phyloP scores from a whole-genome alignment of 2,113 vertebrate genomes.

The Parotia lawesii region DNA sequence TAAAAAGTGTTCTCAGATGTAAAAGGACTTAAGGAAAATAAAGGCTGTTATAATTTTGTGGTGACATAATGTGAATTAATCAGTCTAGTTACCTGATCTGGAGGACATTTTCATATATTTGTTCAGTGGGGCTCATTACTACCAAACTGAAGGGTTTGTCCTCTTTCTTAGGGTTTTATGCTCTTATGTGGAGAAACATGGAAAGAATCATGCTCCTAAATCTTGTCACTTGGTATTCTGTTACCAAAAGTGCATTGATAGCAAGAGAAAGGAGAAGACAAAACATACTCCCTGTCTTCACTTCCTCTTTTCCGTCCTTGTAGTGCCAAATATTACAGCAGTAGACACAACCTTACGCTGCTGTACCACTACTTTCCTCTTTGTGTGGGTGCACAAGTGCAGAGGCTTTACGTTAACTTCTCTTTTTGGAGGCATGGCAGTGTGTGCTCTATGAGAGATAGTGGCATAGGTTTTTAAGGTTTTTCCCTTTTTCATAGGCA shows the following conservation, averaged over 20 bases:
- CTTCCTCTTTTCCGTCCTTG: not conserved
- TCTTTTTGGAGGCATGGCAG: not conserved
- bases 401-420: not conserved
- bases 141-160: not conserved
- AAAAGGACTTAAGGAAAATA: not conserved
- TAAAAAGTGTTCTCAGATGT: not conserved
- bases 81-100: not conserved
- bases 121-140: not conserved
- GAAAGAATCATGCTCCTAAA: not conserved
- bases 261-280: not conserved
- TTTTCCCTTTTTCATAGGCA: not conserved
- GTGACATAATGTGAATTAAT: not conserved
- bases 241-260: not conserved
- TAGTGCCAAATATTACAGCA: not conserved
- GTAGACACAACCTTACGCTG: fast-evolving
- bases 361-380: not conserved
- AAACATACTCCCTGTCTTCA: not conserved
- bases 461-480: not conserved
- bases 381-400: not conserved
- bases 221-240: not conserved
- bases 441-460: not conserved
- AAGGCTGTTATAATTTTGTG: not conserved
- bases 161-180: not conserved
- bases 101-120: not conserved
- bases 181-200: not conserved